These are phyloP conservation scores for Machaerirhynchus nigripectus DNA, from an alignment of 2,113 vertebrate genomes.

Conservation along the genomic window DNA sequence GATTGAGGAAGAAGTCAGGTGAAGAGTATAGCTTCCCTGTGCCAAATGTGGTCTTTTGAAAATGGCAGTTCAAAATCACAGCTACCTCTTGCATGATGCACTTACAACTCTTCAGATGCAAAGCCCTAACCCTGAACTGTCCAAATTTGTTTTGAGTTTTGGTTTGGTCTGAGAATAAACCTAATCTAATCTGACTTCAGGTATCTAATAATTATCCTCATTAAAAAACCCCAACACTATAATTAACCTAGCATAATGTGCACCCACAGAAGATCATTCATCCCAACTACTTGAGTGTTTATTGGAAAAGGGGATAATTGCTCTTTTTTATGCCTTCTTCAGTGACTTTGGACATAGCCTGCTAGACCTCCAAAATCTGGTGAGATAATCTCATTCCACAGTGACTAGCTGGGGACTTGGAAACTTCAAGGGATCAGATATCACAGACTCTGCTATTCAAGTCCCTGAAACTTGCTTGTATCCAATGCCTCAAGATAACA, in stretches of 20 bases:
- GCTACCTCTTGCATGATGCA: constrained; percentile 1
- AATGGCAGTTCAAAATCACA: neutral
- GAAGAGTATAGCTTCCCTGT: neutral
- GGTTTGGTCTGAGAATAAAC: neutral
- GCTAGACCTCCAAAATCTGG: neutral
- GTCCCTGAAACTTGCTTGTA: neutral
- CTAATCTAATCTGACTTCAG: neutral
- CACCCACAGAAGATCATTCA: neutral
- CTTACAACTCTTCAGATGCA: constrained; percentile 2
- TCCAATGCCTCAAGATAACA: neutral
- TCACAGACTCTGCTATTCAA: neutral
- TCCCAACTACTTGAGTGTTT: neutral
- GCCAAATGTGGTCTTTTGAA: neutral
- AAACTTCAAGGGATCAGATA: neutral
- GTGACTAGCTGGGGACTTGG: neutral
- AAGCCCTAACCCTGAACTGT: constrained; percentile 1
- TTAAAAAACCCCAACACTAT: neutral
- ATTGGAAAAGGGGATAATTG: neutral
- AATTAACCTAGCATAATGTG: neutral
- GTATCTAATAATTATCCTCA: neutral
- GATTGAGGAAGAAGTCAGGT: neutral
- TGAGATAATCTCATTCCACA: neutral
- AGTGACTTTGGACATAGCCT: neutral
- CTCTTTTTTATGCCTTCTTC: neutral
- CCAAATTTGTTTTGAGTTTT: neutral